Conservation (phyloP, 2,797 vertebrate species). For the Xyrichtys novacula region DNA sequence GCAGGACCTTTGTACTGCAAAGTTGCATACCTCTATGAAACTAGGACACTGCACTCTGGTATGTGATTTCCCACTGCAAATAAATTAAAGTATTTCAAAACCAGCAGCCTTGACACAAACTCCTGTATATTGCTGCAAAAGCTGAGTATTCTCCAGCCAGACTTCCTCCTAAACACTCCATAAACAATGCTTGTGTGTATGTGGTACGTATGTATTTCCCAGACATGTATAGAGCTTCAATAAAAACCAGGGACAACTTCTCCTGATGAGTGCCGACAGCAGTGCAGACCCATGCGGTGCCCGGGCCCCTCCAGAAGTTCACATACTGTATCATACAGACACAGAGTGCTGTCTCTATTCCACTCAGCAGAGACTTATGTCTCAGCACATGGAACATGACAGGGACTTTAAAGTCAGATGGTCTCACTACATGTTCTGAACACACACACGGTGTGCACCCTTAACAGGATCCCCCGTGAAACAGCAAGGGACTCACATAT, state of each 20-base stretch:
- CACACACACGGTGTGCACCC: background rate
- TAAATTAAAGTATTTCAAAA: conserved; percentile 12
- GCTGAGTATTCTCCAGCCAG: conserved; percentile 12
- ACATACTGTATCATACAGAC: conserved; percentile 38
- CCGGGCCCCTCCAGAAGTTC: conserved; percentile 60
- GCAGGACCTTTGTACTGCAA: background rate
- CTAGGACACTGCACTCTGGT: background rate
- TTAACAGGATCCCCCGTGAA: background rate
- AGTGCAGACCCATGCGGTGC: conserved; percentile 41
- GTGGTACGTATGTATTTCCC: conserved; percentile 42
- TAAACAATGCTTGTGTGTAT: conserved; percentile 45
- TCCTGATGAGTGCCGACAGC: conserved; percentile 45
- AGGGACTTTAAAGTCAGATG: conserved; percentile 59
- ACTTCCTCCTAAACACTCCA: conserved; percentile 25
- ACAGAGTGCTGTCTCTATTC: conserved; percentile 25
- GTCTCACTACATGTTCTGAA: conserved; percentile 42
- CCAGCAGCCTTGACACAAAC: conserved; percentile 12
- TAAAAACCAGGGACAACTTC: conserved; percentile 39
- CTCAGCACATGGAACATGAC: conserved; percentile 66
- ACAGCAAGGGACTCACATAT: background rate
- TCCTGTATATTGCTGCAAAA: conserved; percentile 9
- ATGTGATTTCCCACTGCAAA: background rate
- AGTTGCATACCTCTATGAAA: background rate
- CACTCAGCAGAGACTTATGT: conserved; percentile 52
- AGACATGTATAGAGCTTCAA: conserved; percentile 25